phyloP scores from a whole-genome alignment of 2,797 vertebrate genomes.

The Denticeps clupeoides region DNA sequence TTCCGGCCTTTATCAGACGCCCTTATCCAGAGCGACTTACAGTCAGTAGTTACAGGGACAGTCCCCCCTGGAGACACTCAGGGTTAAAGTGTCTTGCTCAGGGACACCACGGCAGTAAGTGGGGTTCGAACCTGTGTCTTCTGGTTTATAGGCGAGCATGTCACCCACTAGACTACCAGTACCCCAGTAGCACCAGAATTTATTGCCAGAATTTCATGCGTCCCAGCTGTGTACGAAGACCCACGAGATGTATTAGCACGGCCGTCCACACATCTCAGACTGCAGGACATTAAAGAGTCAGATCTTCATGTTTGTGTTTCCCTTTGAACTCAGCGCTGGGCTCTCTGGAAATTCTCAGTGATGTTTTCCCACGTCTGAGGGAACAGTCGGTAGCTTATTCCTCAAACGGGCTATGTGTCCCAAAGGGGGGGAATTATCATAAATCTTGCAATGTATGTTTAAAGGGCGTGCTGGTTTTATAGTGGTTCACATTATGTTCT shows the following conservation, averaged over 20 bases:
- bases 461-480: neutral
- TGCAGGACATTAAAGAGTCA: neutral
- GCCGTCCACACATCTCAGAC: conserved; percentile 2
- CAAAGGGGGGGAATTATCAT: neutral
- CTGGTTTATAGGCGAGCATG: too few species aligned
- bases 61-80: too few species aligned
- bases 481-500: conserved; percentile 3
- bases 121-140: too few species aligned
- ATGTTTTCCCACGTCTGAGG: neutral
- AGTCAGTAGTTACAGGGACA: too few species aligned
- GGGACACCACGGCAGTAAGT: too few species aligned
- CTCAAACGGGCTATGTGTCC: too few species aligned
- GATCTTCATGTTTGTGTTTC: conserved; percentile 3
- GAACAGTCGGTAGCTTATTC: neutral
- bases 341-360: neutral
- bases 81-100: too few species aligned
- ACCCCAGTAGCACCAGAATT: too few species aligned
- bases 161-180: too few species aligned
- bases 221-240: neutral
- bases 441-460: conserved; percentile 3
- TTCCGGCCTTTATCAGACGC: too few species aligned
- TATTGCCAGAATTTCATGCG: too few species aligned
- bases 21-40: too few species aligned
- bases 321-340: neutral
- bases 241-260: neutral